Conservation (phyloP, 2,113 vertebrate genomes). For the Phylloscopus trochilus region DNA sequence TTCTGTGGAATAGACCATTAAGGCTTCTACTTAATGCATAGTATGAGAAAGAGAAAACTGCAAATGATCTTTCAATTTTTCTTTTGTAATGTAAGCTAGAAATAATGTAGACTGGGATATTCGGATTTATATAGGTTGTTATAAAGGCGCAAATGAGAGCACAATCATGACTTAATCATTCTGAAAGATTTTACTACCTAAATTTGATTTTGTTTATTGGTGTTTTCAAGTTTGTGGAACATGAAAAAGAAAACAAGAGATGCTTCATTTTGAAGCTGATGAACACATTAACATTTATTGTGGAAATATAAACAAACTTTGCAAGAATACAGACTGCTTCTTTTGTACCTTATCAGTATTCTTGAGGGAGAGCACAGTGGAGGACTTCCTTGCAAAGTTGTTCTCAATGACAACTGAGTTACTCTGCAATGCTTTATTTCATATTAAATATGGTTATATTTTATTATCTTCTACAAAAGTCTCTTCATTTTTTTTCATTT, state of each 20-base stretch:
- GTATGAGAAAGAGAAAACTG: not conserved
- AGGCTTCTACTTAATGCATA: not conserved
- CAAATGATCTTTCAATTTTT: not conserved
- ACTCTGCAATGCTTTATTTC: not conserved
- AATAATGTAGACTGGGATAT: not conserved
- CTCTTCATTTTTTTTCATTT: not conserved
- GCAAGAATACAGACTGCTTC: not conserved
- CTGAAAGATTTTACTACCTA: not conserved
- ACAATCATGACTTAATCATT: not conserved
- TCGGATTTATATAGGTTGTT: not conserved
- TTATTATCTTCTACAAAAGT: not conserved
- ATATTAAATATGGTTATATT: not conserved
- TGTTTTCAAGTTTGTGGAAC: not conserved
- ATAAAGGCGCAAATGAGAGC: not conserved
- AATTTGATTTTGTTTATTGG: not conserved
- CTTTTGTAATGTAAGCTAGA: not conserved
- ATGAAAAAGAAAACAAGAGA: not conserved
- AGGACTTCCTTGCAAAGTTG: not conserved
- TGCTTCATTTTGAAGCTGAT: not conserved
- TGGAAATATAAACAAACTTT: not conserved
- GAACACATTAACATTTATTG: not conserved
- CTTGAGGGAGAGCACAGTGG: not conserved
- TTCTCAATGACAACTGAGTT: not conserved
- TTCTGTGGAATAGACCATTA: not conserved
- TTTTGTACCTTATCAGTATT: not conserved